A percentile compares a stretch with the other conserved stretches of the same genome.
phyloP scores from a whole-genome alignment of 1,140 invertebrate species.

The Diuraphis noxia region DNA sequence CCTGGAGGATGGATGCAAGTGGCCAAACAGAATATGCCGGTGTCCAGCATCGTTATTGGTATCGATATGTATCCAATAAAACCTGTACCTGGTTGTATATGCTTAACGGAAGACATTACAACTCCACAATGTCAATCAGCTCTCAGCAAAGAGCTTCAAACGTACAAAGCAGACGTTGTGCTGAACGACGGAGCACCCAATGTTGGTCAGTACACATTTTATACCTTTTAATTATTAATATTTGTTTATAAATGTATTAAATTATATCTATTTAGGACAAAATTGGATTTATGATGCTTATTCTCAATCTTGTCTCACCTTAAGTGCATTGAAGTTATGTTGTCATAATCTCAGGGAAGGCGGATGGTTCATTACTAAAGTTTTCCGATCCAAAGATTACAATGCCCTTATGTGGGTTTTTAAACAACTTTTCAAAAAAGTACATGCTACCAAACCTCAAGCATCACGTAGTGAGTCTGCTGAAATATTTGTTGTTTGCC shows the following conservation, averaged over 20 bases:
- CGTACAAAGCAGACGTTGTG: constrained; percentile 96
- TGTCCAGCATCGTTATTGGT: constrained; percentile 91
- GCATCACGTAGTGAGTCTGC: constrained; percentile 98
- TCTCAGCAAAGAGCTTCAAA: constrained; percentile 83
- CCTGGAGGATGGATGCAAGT: constrained; percentile 99
- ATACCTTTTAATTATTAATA: neutral
- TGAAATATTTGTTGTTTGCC: constrained; percentile 99
- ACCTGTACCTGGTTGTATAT: constrained; percentile 86
- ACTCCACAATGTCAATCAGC: constrained; percentile 84
- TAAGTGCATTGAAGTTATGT: constrained; percentile 91
- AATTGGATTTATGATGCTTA: constrained; percentile 99
- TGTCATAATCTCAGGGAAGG: constrained; percentile 88
- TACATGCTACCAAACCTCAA: constrained; percentile 96
- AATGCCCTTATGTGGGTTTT: constrained; percentile 92
- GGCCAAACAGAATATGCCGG: constrained; percentile 96
- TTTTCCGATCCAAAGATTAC: constrained; percentile 99
- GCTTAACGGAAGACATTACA: constrained; percentile 93
- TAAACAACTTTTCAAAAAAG: constrained; percentile 92
- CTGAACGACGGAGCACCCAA: constrained; percentile 98
- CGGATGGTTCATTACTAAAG: constrained; percentile 98
- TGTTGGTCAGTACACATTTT: constrained; percentile 70
- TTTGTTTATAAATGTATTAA: neutral
- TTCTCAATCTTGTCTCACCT: constrained; percentile 85
- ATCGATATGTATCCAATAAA: constrained; percentile 97
- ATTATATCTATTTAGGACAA: constrained; percentile 60